Conservation (phyloP, 2,113 vertebrate genomes). For the Hemichromis elongatus region DNA sequence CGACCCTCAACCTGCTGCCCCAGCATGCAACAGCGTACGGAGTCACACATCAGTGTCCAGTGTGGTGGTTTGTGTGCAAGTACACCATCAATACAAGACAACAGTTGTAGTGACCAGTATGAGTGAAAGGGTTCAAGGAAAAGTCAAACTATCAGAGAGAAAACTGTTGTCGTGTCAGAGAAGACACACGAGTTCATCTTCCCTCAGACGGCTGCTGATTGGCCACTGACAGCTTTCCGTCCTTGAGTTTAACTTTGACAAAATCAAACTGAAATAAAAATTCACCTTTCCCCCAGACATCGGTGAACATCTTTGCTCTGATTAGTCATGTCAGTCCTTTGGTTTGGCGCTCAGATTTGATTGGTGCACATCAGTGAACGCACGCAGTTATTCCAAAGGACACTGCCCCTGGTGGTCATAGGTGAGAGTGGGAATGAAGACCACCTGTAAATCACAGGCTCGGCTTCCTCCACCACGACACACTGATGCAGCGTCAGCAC, state of each 20-base stretch:
- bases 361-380: not conserved
- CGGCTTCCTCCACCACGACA: too few relatives aligned
- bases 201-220: not conserved
- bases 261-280: not conserved
- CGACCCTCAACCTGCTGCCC: too few relatives aligned
- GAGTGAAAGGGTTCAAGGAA: too few relatives aligned
- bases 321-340: not conserved
- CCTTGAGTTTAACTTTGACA: not conserved
- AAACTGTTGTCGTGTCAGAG: not conserved
- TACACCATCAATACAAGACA: too few relatives aligned
- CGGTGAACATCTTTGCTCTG: not conserved
- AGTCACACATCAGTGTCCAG: too few relatives aligned
- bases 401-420: not conserved
- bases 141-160: not conserved
- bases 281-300: not conserved
- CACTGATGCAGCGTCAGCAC: too few relatives aligned
- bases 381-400: not conserved
- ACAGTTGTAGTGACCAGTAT: too few relatives aligned
- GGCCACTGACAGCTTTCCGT: not conserved
- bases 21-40: too few relatives aligned
- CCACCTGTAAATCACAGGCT: too few relatives aligned
- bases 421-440: too few relatives aligned
- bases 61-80: too few relatives aligned
- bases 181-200: not conserved
- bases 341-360: not conserved